phyloP scores from a whole-genome alignment of 2,888 invertebrate genomes.

The Antheraea assamensis region DNA sequence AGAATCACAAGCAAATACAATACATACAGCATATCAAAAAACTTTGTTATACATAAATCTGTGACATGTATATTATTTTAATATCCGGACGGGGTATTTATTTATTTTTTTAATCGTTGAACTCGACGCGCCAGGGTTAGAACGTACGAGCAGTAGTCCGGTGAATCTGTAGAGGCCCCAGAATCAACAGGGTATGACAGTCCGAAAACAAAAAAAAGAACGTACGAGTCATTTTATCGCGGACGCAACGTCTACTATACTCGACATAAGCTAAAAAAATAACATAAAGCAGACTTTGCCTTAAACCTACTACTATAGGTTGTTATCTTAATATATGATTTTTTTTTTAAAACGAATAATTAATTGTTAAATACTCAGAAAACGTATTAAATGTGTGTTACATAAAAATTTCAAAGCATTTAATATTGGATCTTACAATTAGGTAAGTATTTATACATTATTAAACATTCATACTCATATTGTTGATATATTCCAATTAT shows the following conservation, averaged over 20 bases:
- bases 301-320: background rate
- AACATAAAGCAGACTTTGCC: background rate
- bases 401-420: too few species aligned
- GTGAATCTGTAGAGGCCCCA: too few species aligned
- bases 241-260: background rate
- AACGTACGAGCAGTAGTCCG: too few species aligned
- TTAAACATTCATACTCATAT: too few species aligned
- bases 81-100: constrained; percentile 27
- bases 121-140: constrained; percentile 16
- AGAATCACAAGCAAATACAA: background rate
- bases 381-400: too few species aligned
- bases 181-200: too few species aligned
- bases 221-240: background rate
- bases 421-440: too few species aligned
- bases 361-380: too few species aligned
- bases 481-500: too few species aligned
- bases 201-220: too few species aligned
- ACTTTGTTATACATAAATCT: constrained; percentile 35
- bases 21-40: constrained; percentile 13
- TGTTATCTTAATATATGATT: background rate
- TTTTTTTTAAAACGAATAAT: background rate
- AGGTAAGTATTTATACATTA: too few species aligned
- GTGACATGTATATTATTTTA: constrained; percentile 23
- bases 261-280: too few species aligned
- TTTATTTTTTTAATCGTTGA: constrained; percentile 35